phyloP scores from a whole-genome alignment of 2,888 invertebrate species.

The Synanthedon tipuliformis region DNA sequence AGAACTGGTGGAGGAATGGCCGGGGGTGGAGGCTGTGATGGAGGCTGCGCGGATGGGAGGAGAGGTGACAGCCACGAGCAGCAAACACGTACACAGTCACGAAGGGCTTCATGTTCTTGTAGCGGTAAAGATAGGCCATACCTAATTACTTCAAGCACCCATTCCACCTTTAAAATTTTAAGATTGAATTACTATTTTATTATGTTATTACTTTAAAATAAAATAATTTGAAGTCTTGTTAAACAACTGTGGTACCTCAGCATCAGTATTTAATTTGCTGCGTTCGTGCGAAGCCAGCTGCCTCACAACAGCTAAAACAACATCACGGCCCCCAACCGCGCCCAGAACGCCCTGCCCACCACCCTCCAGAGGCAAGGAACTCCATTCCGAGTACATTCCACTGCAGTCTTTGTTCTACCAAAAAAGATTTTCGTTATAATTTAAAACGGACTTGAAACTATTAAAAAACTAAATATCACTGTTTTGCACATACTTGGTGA shows the following conservation, averaged over 20 bases:
- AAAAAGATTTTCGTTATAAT: not conserved
- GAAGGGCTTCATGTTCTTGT: constrained; percentile 91
- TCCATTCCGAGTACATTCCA: constrained; percentile 89
- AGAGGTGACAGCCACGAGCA: constrained; percentile 96
- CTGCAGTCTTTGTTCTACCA: constrained; percentile 71
- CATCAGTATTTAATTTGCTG: constrained; percentile 84
- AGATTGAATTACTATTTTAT: too few species aligned
- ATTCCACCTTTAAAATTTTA: constrained; percentile 75
- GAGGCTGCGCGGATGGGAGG: constrained; percentile 86
- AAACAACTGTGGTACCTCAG: constrained; percentile 71
- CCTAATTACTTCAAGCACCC: constrained; percentile 90
- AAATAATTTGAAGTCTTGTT: constrained; percentile 3
- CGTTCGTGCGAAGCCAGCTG: constrained; percentile 88
- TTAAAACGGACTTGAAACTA: not conserved
- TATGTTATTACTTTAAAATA: not conserved
- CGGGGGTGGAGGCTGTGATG: constrained; percentile 84
- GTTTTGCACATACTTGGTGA: constrained; percentile 69
- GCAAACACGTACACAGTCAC: constrained; percentile 96
- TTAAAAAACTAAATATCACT: too few species aligned
- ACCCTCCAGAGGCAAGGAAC: constrained; percentile 78
- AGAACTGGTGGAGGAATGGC: constrained; percentile 90
- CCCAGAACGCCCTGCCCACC: constrained; percentile 82
- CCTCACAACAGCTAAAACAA: constrained; percentile 83
- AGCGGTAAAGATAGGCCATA: constrained; percentile 92
- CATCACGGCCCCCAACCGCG: constrained; percentile 85